Evolutionary conservation across 1,140 invertebrate species (phyloP), one percentile per base, ranked within the genome.

Genomic region (Anastrepha ludens): DNA sequence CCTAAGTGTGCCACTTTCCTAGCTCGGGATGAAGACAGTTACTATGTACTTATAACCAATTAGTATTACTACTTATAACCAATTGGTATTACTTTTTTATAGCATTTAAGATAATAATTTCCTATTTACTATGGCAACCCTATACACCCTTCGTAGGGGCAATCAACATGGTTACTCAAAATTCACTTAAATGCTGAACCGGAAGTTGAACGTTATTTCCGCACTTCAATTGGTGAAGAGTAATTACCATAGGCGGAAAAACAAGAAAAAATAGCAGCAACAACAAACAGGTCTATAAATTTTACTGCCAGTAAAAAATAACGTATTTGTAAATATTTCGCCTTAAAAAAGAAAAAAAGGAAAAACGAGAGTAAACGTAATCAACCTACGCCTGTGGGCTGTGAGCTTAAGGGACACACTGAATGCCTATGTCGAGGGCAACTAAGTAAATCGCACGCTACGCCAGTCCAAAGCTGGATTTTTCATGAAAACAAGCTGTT

Each of bases 161-260:
- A 81, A 81, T 55, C 20, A 47, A 81, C 4, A n/a, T 81, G 5
- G 41, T 81, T 81, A 81, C n/a, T 8, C 20, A 60, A 86, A 41
- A 39, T 44, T 60, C 85, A 64, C 59, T 86, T 62, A 15, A 41
- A 39, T 8, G 5, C 17, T 17, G 29, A 20, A 55, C 44, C 59
- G 85, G 85, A 86, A 86, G 85, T 64, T 44, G 50, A 62, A 62
- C 81, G 13, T 85, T 29, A 85, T 85, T 85, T 85, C 59, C 81
- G 81, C 50, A 85, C 20, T 29, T 50, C 29, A 39, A 29, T 59
- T 62, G 50, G 50, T 85, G n/a, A 1, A 47, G 58, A 86, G 58
- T 60, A 41, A 50, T 9, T 81, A 11, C 44, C 17, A 8, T 29
- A n/a, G 3, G 2, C 4, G 4, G 8, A 62, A 9, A 55, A 20